Conservation (phyloP, 2,797 vertebrate species). For the Miichthys miiuy region DNA sequence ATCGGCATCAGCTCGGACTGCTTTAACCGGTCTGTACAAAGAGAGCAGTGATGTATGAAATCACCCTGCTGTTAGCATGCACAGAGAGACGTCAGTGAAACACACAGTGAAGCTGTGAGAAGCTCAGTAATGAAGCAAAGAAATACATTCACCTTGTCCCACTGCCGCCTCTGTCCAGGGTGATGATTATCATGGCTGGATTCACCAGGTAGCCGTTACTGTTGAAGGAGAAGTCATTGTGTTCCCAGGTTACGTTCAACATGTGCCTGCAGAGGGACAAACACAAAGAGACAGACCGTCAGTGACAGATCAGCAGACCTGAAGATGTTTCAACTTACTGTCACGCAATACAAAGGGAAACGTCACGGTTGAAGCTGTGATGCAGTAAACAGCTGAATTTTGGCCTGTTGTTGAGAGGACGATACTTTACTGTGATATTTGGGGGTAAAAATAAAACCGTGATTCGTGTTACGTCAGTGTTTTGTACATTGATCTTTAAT, state of each 20-base stretch:
- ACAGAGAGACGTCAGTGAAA: not conserved
- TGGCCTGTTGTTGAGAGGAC: too few species aligned
- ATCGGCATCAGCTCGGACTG: constrained; percentile 29
- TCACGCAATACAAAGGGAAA: too few species aligned
- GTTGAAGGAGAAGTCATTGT: constrained; percentile 97
- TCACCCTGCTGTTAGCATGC: constrained; percentile 22
- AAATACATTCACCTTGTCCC: constrained; percentile 92
- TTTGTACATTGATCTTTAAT: too few species aligned
- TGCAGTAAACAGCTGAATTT: too few species aligned
- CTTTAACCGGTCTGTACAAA: constrained; percentile 31
- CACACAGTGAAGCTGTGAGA: not conserved
- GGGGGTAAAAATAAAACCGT: too few species aligned
- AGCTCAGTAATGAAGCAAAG: not conserved
- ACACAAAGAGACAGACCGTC: not conserved
- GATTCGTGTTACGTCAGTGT: too few species aligned
- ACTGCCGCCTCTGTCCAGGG: constrained; percentile 92
- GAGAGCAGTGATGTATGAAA: constrained; percentile 46
- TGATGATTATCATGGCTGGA: constrained; percentile 96
- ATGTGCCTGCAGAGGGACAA: constrained; percentile 88
- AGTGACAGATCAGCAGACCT: not conserved
- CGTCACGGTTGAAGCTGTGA: too few species aligned
- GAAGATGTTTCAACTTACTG: too few species aligned
- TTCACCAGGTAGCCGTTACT: constrained; percentile 93
- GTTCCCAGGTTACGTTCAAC: constrained; percentile 95
- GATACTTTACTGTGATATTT: too few species aligned